phyloP scores from a whole-genome alignment of 2,797 vertebrate species.

The Cottoperca gobio region DNA sequence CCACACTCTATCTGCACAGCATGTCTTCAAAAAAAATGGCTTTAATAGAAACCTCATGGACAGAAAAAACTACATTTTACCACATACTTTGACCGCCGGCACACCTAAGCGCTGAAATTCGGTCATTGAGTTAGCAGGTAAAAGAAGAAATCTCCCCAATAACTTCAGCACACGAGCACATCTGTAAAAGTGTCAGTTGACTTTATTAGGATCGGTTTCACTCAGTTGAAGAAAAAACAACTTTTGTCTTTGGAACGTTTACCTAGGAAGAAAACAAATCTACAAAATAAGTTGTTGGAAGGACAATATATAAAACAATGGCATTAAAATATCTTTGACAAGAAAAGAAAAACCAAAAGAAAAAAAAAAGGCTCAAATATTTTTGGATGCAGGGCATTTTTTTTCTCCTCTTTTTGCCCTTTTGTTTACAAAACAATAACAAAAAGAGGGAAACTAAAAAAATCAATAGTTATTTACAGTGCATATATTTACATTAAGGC shows the following conservation, averaged over 20 bases:
- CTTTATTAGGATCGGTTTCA: conserved; percentile 87
- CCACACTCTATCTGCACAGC: conserved; percentile 25
- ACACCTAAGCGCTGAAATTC: not conserved
- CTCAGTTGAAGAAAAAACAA: conserved; percentile 87
- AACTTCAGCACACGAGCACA: conserved; percentile 44
- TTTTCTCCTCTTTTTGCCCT: conserved; percentile 85
- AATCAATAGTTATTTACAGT: conserved; percentile 92
- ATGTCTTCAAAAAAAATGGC: not conserved
- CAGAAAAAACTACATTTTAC: conserved; percentile 5
- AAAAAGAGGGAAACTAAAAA: conserved; percentile 85
- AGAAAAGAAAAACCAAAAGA: conserved; percentile 72
- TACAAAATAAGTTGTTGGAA: conserved; percentile 84
- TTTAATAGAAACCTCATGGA: conserved; percentile 42
- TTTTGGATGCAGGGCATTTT: conserved; percentile 89
- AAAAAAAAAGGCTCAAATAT: conserved; percentile 88
- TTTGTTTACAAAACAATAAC: conserved; percentile 89
- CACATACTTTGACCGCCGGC: not conserved
- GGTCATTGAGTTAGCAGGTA: conserved; percentile 4
- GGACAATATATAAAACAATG: conserved; percentile 82
- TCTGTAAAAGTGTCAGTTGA: conserved; percentile 82
- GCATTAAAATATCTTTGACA: conserved; percentile 81
- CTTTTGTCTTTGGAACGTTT: conserved; percentile 87
- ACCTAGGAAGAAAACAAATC: conserved; percentile 78
- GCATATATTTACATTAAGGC: conserved; percentile 97
- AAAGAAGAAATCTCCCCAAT: conserved; percentile 8